phyloP scores from a whole-genome alignment of 2,113 vertebrate genomes.

The Microcebus tavaratra region DNA sequence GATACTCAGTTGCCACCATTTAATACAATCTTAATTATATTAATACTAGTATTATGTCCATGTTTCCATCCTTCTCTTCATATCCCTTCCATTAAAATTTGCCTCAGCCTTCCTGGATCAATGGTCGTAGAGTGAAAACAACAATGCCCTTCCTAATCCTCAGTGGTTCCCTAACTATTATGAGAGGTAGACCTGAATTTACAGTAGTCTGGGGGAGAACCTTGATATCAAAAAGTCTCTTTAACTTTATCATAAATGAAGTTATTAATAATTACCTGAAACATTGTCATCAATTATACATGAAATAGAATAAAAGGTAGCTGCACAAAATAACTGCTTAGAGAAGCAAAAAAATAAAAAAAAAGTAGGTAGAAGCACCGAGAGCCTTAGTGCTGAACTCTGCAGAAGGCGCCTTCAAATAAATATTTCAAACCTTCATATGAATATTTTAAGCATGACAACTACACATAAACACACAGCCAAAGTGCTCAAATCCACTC shows the following conservation, averaged over 20 bases:
- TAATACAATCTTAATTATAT: constrained; percentile 70
- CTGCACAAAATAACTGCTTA: constrained; percentile 84
- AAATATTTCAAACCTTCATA: constrained; percentile 99
- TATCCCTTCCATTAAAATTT: constrained; percentile 40
- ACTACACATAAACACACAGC: constrained; percentile 98
- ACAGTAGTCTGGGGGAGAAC: constrained; percentile 62
- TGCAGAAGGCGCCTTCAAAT: constrained; percentile 91
- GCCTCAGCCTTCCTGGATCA: constrained; percentile 37
- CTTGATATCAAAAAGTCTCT: constrained; percentile 58
- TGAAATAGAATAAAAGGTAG: constrained; percentile 79
- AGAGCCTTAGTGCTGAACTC: constrained; percentile 85
- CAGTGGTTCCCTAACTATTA: constrained; percentile 61
- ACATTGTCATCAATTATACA: constrained; percentile 73
- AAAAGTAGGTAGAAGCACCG: constrained; percentile 79
- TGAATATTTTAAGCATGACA: constrained; percentile 99
- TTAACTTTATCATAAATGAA: constrained; percentile 76
- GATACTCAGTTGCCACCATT: constrained; percentile 57
- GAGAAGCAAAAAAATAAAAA: constrained; percentile 79
- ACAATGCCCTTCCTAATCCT: not conserved
- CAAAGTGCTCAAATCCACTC: constrained; percentile 99
- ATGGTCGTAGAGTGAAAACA: constrained; percentile 16
- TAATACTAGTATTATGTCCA: constrained; percentile 54
- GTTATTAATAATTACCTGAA: constrained; percentile 78
- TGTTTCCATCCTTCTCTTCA: constrained; percentile 53
- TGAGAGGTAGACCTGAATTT: constrained; percentile 61